These are phyloP conservation scores for Napeogenes inachia DNA, from an alignment of 2,888 invertebrate genomes.

Conservation along the genomic window DNA sequence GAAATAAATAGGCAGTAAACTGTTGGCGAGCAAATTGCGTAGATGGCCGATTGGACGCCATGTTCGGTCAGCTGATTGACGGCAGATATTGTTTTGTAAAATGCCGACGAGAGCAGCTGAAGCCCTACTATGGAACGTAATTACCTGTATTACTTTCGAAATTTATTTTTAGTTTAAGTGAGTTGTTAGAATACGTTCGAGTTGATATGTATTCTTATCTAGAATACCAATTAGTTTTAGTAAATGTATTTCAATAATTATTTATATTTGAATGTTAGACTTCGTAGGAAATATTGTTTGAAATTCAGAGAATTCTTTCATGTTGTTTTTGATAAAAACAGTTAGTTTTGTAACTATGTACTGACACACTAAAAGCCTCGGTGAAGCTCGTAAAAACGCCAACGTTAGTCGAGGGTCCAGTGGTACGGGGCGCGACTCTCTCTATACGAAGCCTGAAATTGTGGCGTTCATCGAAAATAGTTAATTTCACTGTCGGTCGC, in stretches of 20 bases:
- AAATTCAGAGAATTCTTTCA: no score
- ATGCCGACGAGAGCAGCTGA: constrained; percentile 27
- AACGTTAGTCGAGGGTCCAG: not conserved
- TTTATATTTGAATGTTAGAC: no score
- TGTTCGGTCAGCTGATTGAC: constrained; percentile 34
- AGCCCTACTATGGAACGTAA: constrained; percentile 22
- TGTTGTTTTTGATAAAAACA: no score
- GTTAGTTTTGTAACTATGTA: no score
- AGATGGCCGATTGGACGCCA: constrained; percentile 28
- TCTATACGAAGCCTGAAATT: constrained; percentile 34
- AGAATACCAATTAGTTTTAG: no score
- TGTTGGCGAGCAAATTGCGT: constrained; percentile 30
- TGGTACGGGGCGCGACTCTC: constrained; percentile 30
- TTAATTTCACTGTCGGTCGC: constrained; percentile 39
- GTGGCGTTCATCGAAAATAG: constrained; percentile 40
- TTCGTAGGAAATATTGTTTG: no score
- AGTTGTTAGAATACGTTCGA: no score
- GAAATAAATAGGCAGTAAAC: constrained; percentile 20
- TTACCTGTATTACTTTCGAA: constrained; percentile 1
- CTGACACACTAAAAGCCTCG: no score
- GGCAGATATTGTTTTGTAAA: constrained; percentile 34
- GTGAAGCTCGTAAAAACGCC: not conserved
- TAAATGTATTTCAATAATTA: no score
- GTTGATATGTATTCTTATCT: no score
- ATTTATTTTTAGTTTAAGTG: no score